Base-by-base conservation (phyloP, 2,888 invertebrate species). In the Neuroscelio doddi region DNA sequence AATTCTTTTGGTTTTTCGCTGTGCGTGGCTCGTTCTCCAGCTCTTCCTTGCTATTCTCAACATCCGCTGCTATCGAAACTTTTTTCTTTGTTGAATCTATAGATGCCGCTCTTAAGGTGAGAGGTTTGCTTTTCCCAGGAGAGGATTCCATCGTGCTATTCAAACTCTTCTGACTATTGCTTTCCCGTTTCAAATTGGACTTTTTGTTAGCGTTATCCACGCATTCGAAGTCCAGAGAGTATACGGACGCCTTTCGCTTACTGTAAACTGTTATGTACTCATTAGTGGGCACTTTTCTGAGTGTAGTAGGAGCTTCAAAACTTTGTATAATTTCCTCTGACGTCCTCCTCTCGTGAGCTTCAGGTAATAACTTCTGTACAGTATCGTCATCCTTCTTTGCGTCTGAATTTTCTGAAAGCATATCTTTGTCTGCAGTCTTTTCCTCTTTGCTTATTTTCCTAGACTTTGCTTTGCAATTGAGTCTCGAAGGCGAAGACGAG, bases 371-470 rank as follows among this genome's bases (percentile, higher is more conserved):
- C 44, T 68, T 68, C 42, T 67, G 68, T 42, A 61, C 24, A 27
- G 56, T 56, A 65, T 66, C 66, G 21, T 55, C 68, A 44, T 65
- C 53, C 16, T 68, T 65, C 47, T 64, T 67, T 16, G 44, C 24
- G 45, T 65, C 70, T 50, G 62, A 47, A 49, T 61, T 71, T 29
- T 67, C 70, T 55, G 74, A 68, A 52, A 70, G 64, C 70, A 71
- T 63, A 66, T 61, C 68, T 51, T 50, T 66, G 36, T 79, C 77
- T 70, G 72, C 75, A 74, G 71, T 79, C 75, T 79, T 77, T 69
- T 80, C 81, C 76, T 82, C 78, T 75, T 81, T 78, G 67, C 74
- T 79, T 69, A 75, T 64, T 77, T 80, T 81, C 66, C 74, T 78
- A 70, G 69, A 67, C 65, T 80, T 83, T 34, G 77, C 70, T 78